Percentiles rank a stretch among this genome's conserved stretches.
Evolutionary conservation across 2,888 invertebrate genomes (phyloP).

Genomic region (Pilophorus perplexus): DNA sequence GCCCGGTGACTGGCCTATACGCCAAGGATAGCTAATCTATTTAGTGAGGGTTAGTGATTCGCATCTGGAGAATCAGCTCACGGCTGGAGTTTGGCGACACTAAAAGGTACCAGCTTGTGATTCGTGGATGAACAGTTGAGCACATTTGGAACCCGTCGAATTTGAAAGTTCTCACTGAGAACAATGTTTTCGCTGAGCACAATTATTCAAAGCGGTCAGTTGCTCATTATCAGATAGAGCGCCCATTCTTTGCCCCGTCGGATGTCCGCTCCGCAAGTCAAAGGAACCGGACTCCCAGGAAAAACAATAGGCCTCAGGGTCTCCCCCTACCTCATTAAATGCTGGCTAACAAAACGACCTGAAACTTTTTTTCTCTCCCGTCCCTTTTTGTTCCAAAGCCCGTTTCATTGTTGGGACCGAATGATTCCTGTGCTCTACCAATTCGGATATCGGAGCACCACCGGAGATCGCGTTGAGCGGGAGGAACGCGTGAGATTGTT

Average conservation of each 20-base stretch:
- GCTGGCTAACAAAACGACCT: not conserved
- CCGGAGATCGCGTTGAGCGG: not conserved
- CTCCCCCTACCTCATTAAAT: constrained; percentile 15
- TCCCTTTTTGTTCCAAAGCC: constrained; percentile 8
- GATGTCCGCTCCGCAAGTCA: constrained; percentile 25
- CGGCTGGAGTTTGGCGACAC: too few relatives aligned
- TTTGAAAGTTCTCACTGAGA: too few relatives aligned
- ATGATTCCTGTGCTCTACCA: too few relatives aligned
- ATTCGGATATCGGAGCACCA: too few relatives aligned
- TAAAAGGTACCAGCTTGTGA: too few relatives aligned
- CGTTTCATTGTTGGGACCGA: not conserved
- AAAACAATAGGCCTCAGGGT: constrained; percentile 10
- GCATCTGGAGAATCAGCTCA: too few relatives aligned
- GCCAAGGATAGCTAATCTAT: too few relatives aligned
- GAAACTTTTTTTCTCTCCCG: not conserved
- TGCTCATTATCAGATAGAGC: constrained; percentile 24
- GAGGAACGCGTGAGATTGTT: constrained; percentile 17
- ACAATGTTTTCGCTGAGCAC: too few relatives aligned
- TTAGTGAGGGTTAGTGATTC: too few relatives aligned
- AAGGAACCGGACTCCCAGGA: constrained; percentile 12
- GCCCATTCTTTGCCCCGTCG: constrained; percentile 14
- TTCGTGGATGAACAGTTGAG: too few relatives aligned
- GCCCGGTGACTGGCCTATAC: too few relatives aligned
- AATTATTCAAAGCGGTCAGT: constrained; percentile 19
- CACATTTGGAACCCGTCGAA: too few relatives aligned